A percentile compares a stretch with the other conserved stretches of the same genome.
Evolutionary conservation across 1,140 invertebrate genomes (phyloP).

Genomic region (Grapholita molesta): DNA sequence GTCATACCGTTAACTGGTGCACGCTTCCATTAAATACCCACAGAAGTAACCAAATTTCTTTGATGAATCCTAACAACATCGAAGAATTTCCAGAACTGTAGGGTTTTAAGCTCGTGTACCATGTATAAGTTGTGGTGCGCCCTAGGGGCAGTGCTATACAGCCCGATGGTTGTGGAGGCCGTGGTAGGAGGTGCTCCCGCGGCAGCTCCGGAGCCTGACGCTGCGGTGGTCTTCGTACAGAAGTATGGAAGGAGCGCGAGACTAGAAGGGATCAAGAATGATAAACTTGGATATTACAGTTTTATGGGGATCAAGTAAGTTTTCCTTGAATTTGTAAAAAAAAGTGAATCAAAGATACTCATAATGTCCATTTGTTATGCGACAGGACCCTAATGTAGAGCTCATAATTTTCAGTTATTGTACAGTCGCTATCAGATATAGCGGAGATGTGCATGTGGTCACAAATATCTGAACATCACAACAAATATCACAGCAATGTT

Average conservation of each 20-base stretch:
- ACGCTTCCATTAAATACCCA: neutral
- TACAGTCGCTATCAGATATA: too few relatives aligned
- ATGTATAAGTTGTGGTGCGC: conserved; percentile 18
- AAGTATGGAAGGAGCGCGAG: conserved; percentile 76
- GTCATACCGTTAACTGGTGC: neutral
- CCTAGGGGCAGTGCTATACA: conserved; percentile 22
- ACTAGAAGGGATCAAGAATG: conserved; percentile 71
- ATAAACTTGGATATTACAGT: conserved; percentile 55
- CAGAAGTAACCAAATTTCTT: too few relatives aligned
- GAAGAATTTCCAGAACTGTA: neutral
- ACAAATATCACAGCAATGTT: too few relatives aligned
- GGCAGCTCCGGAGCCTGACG: conserved; percentile 78
- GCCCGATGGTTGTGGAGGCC: conserved; percentile 58
- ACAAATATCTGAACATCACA: too few relatives aligned
- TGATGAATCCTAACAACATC: too few relatives aligned
- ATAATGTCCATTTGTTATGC: too few relatives aligned
- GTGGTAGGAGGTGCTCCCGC: conserved; percentile 80
- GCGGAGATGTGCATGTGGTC: too few relatives aligned
- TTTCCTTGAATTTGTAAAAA: conserved; percentile 31
- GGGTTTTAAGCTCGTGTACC: neutral
- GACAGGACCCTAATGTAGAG: too few relatives aligned
- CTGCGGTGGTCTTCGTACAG: conserved; percentile 80
- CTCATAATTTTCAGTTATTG: too few relatives aligned
- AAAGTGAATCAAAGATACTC: too few relatives aligned
- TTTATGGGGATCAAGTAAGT: conserved; percentile 63